phyloP scores from a whole-genome alignment of 2,113 vertebrate species.

The Zosterops pallidus region DNA sequence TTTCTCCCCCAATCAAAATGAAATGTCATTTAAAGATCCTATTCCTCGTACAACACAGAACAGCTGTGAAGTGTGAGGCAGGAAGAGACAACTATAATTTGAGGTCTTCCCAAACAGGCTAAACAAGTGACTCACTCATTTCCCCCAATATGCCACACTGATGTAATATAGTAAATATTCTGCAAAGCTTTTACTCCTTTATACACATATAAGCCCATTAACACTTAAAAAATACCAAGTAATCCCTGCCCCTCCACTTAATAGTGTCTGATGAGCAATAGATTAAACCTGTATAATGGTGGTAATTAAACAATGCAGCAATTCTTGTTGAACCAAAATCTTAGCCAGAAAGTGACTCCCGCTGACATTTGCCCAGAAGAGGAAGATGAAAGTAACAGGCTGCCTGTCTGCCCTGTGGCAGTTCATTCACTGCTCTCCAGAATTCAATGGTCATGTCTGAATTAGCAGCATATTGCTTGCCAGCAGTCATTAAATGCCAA shows the following conservation, averaged over 20 bases:
- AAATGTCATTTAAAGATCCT: not conserved
- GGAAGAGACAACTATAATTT: not conserved
- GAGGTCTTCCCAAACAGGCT: not conserved
- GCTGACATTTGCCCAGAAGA: not conserved
- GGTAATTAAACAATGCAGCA: not conserved
- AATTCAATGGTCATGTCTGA: not conserved
- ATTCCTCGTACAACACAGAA: not conserved
- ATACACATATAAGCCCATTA: not conserved
- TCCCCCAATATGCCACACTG: not conserved
- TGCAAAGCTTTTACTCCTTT: not conserved
- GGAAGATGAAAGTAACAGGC: not conserved
- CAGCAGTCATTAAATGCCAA: constrained; percentile 6
- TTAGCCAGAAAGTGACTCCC: not conserved
- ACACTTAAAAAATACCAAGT: not conserved
- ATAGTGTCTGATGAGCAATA: not conserved
- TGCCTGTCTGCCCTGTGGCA: not conserved
- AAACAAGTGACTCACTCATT: not conserved
- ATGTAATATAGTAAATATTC: not conserved
- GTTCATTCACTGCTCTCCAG: not conserved
- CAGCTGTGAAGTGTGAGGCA: not conserved
- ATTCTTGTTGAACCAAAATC: not conserved
- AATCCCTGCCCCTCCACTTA: not conserved
- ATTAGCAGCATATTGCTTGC: not conserved
- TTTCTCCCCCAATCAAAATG: not conserved
- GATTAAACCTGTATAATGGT: not conserved